Conservation (phyloP, 2,888 invertebrate genomes). For the Incurvaria masculella region DNA sequence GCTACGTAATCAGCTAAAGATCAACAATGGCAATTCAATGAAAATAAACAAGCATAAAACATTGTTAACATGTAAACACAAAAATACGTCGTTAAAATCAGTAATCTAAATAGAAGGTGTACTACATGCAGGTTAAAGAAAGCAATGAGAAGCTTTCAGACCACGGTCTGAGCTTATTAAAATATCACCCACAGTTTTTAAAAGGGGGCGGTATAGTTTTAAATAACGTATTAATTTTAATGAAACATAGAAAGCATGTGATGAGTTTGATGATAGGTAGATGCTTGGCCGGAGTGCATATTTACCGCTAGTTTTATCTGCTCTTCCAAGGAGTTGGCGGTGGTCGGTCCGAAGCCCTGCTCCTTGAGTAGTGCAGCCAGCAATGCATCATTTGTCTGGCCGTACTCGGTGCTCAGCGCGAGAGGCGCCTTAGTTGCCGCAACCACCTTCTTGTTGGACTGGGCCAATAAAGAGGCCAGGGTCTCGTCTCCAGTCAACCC, state of each 20-base stretch:
- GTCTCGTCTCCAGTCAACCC: conserved; percentile 48
- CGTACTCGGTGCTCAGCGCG: conserved; percentile 51
- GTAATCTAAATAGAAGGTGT: neutral
- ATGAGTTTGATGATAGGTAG: conserved; percentile 4
- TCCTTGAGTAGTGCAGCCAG: conserved; percentile 68
- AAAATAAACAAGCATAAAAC: too few relatives aligned
- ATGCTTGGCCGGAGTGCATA: conserved; percentile 17
- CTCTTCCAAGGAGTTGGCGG: conserved; percentile 60
- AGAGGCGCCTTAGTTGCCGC: conserved; percentile 43
- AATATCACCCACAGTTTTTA: too few relatives aligned
- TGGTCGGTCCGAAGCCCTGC: conserved; percentile 70
- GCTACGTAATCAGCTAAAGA: neutral
- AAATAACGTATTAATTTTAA: too few relatives aligned
- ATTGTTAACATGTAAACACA: too few relatives aligned
- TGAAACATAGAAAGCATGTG: too few relatives aligned
- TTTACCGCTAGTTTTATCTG: conserved; percentile 57
- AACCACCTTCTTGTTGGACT: conserved; percentile 38
- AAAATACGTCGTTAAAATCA: too few relatives aligned
- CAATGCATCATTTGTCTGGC: conserved; percentile 65
- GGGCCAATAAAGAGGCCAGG: conserved; percentile 37
- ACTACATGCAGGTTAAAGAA: neutral
- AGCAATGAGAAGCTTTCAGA: neutral
- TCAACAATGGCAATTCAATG: neutral
- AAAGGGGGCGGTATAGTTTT: too few relatives aligned
- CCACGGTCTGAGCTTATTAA: too few relatives aligned